Conservation (phyloP, 2,797 vertebrate species). For the Hippoglossus hippoglossus region DNA sequence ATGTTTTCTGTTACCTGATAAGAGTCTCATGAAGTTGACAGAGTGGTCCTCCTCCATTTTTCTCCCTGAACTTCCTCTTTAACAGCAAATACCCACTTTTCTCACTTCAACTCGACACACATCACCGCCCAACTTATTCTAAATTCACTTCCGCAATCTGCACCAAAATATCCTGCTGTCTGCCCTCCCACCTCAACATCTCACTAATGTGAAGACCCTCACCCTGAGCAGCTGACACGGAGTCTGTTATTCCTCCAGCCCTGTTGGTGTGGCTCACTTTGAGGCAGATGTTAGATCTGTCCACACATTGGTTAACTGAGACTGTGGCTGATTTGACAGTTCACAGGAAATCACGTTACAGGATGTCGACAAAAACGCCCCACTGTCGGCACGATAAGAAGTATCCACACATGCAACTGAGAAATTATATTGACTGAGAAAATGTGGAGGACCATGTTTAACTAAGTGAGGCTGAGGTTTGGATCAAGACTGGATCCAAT, state of each 20-base stretch:
- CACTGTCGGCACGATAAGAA: neutral
- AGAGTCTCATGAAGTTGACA: slow-evolving; percentile 58
- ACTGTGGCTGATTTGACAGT: slow-evolving; percentile 7
- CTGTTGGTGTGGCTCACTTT: neutral
- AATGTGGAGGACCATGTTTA: no score
- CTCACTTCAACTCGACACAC: neutral
- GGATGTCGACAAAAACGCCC: slow-evolving; percentile 37
- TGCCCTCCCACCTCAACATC: neutral
- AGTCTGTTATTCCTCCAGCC: neutral
- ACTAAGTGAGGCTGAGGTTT: no score
- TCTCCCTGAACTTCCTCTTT: slow-evolving; percentile 30
- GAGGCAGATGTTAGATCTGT: slow-evolving; percentile 15
- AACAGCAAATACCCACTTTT: neutral
- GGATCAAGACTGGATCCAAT: neutral
- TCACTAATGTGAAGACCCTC: slow-evolving; percentile 1
- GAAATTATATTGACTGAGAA: no score
- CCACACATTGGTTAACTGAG: neutral
- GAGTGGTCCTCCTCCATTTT: slow-evolving; percentile 53
- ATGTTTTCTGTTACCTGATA: slow-evolving; percentile 70
- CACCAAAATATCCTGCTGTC: slow-evolving; percentile 4
- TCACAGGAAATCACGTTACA: slow-evolving; percentile 77
- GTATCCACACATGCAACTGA: neutral
- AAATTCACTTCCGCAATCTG: slow-evolving; percentile 27
- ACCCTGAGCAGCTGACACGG: neutral
- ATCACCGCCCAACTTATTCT: slow-evolving; percentile 1